Evolutionary conservation across 2,888 invertebrate species (phyloP).

Genomic region (Catocala nupta): DNA sequence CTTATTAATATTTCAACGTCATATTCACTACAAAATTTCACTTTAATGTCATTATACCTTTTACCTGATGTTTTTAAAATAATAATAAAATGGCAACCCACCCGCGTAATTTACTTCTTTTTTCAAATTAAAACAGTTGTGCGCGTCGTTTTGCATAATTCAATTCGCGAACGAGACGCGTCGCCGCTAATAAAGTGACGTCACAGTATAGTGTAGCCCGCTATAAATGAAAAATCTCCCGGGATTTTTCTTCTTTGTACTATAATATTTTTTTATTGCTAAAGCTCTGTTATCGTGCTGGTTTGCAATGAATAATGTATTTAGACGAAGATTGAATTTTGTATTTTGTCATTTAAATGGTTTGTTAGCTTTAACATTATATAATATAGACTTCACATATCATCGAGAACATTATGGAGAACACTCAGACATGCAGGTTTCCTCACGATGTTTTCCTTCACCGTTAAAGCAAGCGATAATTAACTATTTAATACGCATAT

Average conservation of each 20-base stretch:
- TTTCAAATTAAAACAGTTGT: constrained; percentile 54
- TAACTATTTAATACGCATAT: too few relatives aligned
- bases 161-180: constrained; percentile 45
- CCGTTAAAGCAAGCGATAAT: too few relatives aligned
- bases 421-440: too few relatives aligned
- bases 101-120: constrained; percentile 49
- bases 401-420: too few relatives aligned
- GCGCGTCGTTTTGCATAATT: constrained; percentile 59
- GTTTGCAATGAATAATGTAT: constrained; percentile 40
- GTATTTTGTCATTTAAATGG: constrained; percentile 18
- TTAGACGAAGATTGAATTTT: constrained; percentile 29
- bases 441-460: too few relatives aligned
- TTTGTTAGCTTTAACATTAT: not conserved
- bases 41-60: constrained; percentile 25
- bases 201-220: constrained; percentile 48
- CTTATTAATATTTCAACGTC: constrained; percentile 24
- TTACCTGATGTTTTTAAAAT: constrained; percentile 38
- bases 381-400: too few relatives aligned
- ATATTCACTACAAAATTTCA: constrained; percentile 12
- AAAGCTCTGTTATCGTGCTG: constrained; percentile 32
- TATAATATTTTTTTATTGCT: constrained; percentile 31
- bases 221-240: constrained; percentile 42
- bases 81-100: constrained; percentile 50
- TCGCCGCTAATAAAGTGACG: constrained; percentile 42
- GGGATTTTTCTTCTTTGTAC: constrained; percentile 36